A percentile compares a stretch with the other conserved stretches of the same genome.
Evolutionary conservation across 2,113 vertebrate species (phyloP).

Genomic region (Sander lucioperca): DNA sequence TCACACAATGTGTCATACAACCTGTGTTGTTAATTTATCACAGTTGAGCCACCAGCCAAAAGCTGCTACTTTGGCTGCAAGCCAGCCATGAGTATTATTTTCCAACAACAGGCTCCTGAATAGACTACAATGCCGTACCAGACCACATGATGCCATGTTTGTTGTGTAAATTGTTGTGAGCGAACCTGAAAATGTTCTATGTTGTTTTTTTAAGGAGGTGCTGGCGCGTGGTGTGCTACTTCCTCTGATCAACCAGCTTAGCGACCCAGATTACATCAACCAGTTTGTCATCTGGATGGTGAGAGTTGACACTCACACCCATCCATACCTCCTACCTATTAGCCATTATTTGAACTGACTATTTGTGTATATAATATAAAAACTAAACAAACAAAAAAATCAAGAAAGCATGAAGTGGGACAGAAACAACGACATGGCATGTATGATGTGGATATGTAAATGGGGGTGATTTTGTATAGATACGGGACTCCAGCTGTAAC

Average conservation of each 20-base stretch:
- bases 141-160: not conserved
- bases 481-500: conserved; percentile 97
- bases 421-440: not conserved
- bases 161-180: not conserved
- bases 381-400: not conserved
- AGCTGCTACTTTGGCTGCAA: conserved; percentile 21
- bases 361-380: not conserved
- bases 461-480: conserved; percentile 80
- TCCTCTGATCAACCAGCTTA: conserved; percentile 98
- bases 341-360: not conserved
- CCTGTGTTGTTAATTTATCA: not conserved
- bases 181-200: not conserved
- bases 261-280: conserved; percentile 99
- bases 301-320: conserved; percentile 63
- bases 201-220: conserved; percentile 89
- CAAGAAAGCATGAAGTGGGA: not conserved
- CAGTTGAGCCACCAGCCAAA: not conserved
- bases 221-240: conserved; percentile 96
- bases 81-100: conserved; percentile 3
- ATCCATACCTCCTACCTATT: not conserved
- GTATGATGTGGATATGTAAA: not conserved
- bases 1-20: conserved; percentile 19
- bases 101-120: not conserved
- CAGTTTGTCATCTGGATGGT: conserved; percentile 99
- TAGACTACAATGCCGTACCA: not conserved